Conservation (phyloP, 2,113 vertebrate species). For the Nestor notabilis region DNA sequence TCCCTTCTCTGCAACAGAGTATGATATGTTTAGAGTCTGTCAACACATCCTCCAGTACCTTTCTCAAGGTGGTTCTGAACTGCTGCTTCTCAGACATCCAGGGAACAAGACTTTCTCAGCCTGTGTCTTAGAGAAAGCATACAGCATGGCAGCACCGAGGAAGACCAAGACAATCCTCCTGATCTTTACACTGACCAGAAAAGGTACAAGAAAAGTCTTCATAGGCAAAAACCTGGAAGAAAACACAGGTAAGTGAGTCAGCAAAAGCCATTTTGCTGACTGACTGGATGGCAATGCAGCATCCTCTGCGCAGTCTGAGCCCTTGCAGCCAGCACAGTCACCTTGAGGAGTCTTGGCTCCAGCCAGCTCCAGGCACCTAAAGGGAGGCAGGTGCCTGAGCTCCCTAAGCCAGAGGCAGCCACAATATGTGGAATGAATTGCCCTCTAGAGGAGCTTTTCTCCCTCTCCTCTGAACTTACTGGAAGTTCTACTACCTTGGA, state of each 20-base stretch:
- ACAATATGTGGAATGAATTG: neutral
- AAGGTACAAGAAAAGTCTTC: neutral
- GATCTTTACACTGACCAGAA: neutral
- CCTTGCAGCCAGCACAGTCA: neutral
- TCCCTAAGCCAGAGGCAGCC: neutral
- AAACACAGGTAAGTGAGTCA: neutral
- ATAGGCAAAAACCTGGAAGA: neutral
- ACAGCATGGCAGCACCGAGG: neutral
- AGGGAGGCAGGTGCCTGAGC: neutral
- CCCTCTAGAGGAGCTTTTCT: constrained; percentile 38
- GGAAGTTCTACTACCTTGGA: neutral
- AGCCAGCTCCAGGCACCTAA: neutral
- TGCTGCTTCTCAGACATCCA: neutral
- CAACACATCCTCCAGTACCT: neutral
- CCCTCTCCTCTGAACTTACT: neutral
- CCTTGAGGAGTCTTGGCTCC: neutral
- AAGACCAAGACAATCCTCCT: neutral
- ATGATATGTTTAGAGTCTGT: neutral
- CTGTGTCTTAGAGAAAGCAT: fast-evolving
- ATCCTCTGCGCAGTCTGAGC: neutral
- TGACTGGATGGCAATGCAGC: neutral
- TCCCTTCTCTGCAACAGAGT: neutral
- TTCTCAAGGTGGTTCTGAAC: neutral
- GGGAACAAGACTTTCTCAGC: neutral
- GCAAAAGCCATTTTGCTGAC: neutral